Percentiles rank a stretch among this genome's conserved stretches.
These are phyloP conservation scores for Miichthys miiuy DNA, from an alignment of 2,797 vertebrate genomes.

Conservation along the genomic window DNA sequence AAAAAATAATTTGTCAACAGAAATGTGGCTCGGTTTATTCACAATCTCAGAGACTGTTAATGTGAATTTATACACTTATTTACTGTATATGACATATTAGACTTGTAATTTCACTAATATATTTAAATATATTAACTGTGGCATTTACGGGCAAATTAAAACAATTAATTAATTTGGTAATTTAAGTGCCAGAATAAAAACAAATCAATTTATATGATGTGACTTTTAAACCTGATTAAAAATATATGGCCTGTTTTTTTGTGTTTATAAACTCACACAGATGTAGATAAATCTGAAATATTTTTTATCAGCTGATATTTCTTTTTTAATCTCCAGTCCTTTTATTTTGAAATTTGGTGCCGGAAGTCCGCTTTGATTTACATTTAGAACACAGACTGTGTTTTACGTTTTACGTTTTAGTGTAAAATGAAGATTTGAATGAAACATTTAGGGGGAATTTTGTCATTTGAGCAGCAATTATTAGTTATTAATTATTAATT, in stretches of 20 bases:
- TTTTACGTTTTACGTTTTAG: background rate
- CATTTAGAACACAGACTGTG: background rate
- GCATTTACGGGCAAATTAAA: background rate
- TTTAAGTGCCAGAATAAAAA: background rate
- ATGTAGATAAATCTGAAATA: background rate
- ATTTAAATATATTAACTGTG: background rate
- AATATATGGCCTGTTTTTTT: background rate
- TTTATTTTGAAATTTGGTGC: constrained; percentile 4
- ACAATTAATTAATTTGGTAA: background rate
- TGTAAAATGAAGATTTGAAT: too few relatives aligned
- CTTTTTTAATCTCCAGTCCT: too few relatives aligned
- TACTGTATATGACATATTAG: background rate
- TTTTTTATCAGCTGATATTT: background rate
- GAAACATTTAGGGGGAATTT: accelerated
- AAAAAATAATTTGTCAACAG: constrained; percentile 51
- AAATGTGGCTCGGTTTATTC: constrained; percentile 26
- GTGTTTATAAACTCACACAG: background rate
- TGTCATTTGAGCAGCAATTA: background rate
- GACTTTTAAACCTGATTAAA: background rate
- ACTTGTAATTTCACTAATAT: background rate
- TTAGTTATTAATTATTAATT: too few relatives aligned
- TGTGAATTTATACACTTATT: background rate
- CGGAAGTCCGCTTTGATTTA: background rate
- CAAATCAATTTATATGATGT: background rate
- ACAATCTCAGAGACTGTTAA: background rate